Base-by-base conservation (phyloP, 2,888 invertebrate species). In the Celastrina argiolus region DNA sequence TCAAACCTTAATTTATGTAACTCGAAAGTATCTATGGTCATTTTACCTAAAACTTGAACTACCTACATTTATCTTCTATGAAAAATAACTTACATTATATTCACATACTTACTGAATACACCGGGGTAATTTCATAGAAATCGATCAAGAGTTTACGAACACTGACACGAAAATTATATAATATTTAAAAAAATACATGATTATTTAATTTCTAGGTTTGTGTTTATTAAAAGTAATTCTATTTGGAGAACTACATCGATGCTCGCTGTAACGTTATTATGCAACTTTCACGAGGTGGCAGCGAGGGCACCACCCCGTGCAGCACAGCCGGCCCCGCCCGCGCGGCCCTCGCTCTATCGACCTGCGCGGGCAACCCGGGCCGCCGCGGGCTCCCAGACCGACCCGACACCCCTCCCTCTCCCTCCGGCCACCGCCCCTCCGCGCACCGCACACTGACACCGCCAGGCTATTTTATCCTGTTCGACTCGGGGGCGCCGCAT, bases 321-420 rank as follows among this genome's bases (percentile, higher is more conserved):
- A 79, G 78, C 81, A 80, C 79, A 79, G 74, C 80, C 80, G 79
- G 78, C 82, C 80, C 86, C 83, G 85, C 87, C 87, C 45, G 45
- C 87, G 81, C 86, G 75, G 80, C 80, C 80, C 84, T 79, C 81
- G 83, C 84, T 86, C 82, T 89, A 86, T 88, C 91, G 90, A 90
- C 89, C 89, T 88, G 88, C 88, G 88, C 89, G 80, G 79, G 83
- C 82, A 80, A 81, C 82, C 79, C 79, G 76, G 79, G 77, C 75
- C 78, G 79, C 75, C 77, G 78, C 77, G 74, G 78, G 79, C 82
- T 81, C 75, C 75, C 76, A 79, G 80, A 79, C 81, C 80, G 77
- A 78, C 75, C 76, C 81, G 77, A 78, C 75, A 83, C 78, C 79
- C 77, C 76, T 78, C 75, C 76, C 73, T 73, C 75, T 75, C 71